Evolutionary conservation across 1,140 invertebrate species (phyloP).

Genomic region (Lithobius niger): DNA sequence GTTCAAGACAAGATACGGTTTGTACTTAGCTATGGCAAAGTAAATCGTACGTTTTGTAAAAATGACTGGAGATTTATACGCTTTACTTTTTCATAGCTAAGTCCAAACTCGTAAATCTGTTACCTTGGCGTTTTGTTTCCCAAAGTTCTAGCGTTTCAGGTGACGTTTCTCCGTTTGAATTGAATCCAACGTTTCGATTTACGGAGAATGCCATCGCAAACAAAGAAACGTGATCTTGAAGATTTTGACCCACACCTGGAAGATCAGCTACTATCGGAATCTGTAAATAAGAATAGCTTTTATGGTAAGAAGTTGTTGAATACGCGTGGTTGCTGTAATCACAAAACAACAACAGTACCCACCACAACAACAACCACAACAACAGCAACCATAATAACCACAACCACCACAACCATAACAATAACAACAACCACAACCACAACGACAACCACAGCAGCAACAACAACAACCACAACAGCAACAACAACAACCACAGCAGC

Average conservation of each 20-base stretch:
- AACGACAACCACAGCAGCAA: no score
- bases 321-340: no score
- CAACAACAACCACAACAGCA: no score
- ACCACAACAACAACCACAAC: no score
- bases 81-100: not conserved
- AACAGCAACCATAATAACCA: no score
- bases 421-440: no score
- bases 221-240: constrained; percentile 30
- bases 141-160: not conserved
- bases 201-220: not conserved
- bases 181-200: not conserved
- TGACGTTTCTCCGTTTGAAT: not conserved
- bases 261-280: not conserved
- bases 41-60: not conserved
- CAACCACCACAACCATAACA: no score
- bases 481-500: no score
- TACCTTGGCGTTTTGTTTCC: not conserved
- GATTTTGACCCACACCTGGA: constrained; percentile 36
- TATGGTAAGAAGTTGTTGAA: no score
- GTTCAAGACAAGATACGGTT: no score
- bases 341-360: no score
- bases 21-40: no score
- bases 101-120: not conserved
- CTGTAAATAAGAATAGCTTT: not conserved
- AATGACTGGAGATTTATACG: not conserved